These are phyloP conservation scores for Cyprinella venusta DNA, from an alignment of 2,797 vertebrate genomes.

Conservation along the genomic window DNA sequence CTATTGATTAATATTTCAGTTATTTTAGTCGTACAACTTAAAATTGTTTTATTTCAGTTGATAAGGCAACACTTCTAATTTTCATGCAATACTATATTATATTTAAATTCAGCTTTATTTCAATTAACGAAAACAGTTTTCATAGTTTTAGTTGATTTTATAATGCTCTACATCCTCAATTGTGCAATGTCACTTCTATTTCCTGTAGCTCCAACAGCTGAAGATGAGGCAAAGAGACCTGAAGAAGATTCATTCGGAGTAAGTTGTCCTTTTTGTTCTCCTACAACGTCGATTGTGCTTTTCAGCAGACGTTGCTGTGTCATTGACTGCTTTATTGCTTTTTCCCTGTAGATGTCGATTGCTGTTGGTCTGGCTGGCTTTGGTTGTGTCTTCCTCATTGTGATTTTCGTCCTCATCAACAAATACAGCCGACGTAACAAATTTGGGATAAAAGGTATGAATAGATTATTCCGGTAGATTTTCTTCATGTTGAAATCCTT, in stretches of 20 bases:
- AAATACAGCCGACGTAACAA: constrained; percentile 97
- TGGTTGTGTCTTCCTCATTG: constrained; percentile 91
- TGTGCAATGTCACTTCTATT: not conserved
- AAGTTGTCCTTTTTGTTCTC: constrained; percentile 67
- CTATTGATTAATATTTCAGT: not conserved
- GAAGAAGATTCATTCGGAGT: constrained; percentile 98
- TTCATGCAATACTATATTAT: not conserved
- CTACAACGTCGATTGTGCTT: not conserved
- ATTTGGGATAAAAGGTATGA: constrained; percentile 98
- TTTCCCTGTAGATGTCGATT: constrained; percentile 86
- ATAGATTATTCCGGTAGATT: constrained; percentile 23
- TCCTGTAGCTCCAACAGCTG: constrained; percentile 73
- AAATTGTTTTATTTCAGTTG: not conserved
- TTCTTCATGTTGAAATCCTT: not conserved
- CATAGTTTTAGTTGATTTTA: not conserved
- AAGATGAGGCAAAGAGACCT: constrained; percentile 86
- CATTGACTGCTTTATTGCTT: not conserved
- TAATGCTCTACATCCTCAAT: not conserved
- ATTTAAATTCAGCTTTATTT: not conserved
- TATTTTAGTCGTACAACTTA: not conserved
- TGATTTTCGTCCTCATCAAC: constrained; percentile 98
- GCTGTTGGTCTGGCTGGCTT: constrained; percentile 95
- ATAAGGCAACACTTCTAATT: not conserved
- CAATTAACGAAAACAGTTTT: not conserved
- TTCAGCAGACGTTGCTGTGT: not conserved